phyloP scores from a whole-genome alignment of 2,797 vertebrate species.

The Allobates femoralis region DNA sequence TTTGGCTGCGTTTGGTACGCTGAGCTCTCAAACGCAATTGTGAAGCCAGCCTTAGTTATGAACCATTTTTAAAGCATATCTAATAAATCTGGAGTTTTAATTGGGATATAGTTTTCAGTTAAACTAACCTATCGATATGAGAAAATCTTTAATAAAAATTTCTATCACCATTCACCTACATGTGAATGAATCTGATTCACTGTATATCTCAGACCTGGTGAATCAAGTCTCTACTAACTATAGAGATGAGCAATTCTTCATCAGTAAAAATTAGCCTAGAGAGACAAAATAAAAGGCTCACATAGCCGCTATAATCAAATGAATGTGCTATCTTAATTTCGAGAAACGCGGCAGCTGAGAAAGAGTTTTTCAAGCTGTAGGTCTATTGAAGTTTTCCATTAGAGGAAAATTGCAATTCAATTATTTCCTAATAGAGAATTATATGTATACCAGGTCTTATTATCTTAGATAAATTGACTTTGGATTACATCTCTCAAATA shows the following conservation, averaged over 20 bases:
- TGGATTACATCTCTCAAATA: conserved; percentile 52
- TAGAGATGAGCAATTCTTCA: neutral
- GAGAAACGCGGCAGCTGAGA: neutral
- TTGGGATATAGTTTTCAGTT: too few relatives aligned
- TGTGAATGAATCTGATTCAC: neutral
- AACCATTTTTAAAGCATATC: too few relatives aligned
- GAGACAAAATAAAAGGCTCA: neutral
- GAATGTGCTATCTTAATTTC: conserved; percentile 17
- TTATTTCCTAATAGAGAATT: conserved; percentile 53
- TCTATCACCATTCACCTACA: neutral
- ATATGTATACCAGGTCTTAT: conserved; percentile 50
- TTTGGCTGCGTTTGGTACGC: too few relatives aligned
- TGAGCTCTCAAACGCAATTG: too few relatives aligned
- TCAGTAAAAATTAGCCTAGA: neutral
- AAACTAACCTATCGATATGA: neutral
- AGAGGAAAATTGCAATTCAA: conserved; percentile 49
- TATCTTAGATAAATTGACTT: conserved; percentile 57
- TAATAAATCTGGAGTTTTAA: too few relatives aligned
- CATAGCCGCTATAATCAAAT: neutral
- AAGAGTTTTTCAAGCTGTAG: conserved; percentile 1
- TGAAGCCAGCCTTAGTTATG: too few relatives aligned
- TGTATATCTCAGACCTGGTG: neutral
- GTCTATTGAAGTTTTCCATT: conserved; percentile 45
- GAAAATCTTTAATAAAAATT: neutral
- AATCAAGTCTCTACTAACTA: neutral